Percentiles rank a stretch among this genome's conserved stretches.
Conservation (phyloP, 2,797 vertebrate genomes). For the Lepus townsendii region DNA sequence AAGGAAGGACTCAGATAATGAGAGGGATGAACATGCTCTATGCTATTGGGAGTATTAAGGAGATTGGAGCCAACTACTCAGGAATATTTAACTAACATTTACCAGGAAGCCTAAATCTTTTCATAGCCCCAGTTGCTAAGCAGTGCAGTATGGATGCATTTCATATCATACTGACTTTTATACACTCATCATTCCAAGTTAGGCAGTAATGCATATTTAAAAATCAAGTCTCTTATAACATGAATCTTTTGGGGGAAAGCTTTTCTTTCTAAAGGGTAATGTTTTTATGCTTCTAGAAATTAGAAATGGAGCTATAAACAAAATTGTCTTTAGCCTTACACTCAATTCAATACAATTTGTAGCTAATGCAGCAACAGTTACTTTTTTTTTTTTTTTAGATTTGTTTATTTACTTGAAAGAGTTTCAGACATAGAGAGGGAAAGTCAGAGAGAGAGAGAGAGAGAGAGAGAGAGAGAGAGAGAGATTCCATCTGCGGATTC, state of each 20-base stretch:
- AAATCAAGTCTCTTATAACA: not conserved
- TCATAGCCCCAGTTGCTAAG: not conserved
- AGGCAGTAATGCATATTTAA: not conserved
- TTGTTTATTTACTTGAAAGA: too few relatives aligned
- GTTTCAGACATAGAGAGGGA: too few relatives aligned
- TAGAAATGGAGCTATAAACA: not conserved
- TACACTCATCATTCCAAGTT: not conserved
- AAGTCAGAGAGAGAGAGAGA: too few relatives aligned
- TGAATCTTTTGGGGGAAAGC: not conserved
- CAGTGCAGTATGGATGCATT: not conserved
- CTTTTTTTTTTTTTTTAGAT: too few relatives aligned
- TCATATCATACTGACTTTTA: not conserved
- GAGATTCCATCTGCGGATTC: too few relatives aligned
- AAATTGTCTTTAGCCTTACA: not conserved
- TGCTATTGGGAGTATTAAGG: not conserved
- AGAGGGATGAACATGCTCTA: not conserved
- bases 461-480: too few relatives aligned
- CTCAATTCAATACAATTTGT: not conserved
- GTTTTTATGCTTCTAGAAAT: not conserved
- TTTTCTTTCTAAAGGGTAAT: not conserved
- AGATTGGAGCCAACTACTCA: not conserved
- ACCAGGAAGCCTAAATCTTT: not conserved
- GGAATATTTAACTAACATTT: conserved; percentile 55
- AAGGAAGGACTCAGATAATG: conserved; percentile 51
- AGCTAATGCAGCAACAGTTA: not conserved